Evolutionary conservation across 2,113 vertebrate species (phyloP).

Genomic region (cattle (Bos taurus)): DNA sequence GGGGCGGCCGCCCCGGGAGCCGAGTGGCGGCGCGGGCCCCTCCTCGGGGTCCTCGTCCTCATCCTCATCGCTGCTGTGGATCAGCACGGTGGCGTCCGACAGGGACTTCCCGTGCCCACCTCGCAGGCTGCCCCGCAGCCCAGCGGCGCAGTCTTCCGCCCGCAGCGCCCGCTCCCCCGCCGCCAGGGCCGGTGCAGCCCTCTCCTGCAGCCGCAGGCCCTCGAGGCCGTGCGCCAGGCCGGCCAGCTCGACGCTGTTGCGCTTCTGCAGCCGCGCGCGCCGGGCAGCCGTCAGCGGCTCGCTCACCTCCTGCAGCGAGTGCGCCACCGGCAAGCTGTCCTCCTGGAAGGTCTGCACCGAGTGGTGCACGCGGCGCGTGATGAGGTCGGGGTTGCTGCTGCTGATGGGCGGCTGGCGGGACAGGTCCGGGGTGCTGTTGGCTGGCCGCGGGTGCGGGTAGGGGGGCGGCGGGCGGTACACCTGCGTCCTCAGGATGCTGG

Average conservation of each 20-base stretch:
- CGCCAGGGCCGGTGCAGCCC: constrained; percentile 86
- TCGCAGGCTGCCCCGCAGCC: constrained; percentile 74
- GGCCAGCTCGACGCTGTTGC: constrained; percentile 95
- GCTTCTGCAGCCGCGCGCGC: constrained; percentile 87
- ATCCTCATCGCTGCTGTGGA: constrained; percentile 97
- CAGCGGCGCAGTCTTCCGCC: constrained; percentile 21
- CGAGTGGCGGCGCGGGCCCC: constrained; percentile 78
- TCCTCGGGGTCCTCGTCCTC: constrained; percentile 90
- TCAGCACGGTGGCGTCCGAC: constrained; percentile 96
- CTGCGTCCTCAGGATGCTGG: constrained; percentile 95
- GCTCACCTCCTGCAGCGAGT: constrained; percentile 97
- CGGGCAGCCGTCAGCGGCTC: constrained; percentile 88
- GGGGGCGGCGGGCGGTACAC: constrained; percentile 96
- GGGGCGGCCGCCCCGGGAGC: constrained; percentile 75
- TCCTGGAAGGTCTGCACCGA: constrained; percentile 99
- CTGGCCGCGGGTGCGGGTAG: constrained; percentile 92
- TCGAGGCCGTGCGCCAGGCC: constrained; percentile 90
- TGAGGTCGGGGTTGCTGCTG: constrained; percentile 96
- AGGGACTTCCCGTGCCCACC: constrained; percentile 95
- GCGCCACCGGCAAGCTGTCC: constrained; percentile 95
- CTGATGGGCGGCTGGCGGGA: constrained; percentile 93
- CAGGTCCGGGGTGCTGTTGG: constrained; percentile 97
- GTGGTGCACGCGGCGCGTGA: constrained; percentile 95
- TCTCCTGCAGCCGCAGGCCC: constrained; percentile 91
- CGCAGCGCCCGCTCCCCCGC: constrained; percentile 81